These are phyloP conservation scores for Drosophila fungiperda DNA, from an alignment of 2,888 invertebrate species.

Conservation along the genomic window DNA sequence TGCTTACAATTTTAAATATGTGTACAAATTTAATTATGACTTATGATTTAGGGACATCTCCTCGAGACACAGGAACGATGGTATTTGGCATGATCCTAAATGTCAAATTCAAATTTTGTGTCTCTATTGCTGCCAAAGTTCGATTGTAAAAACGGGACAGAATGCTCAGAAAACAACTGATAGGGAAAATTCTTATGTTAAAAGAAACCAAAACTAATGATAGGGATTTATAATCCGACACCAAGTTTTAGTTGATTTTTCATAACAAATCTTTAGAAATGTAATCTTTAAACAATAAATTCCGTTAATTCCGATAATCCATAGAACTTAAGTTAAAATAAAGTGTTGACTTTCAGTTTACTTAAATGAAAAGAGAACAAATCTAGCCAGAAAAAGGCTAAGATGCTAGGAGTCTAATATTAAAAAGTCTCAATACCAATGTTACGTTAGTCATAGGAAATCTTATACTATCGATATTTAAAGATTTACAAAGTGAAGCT, in stretches of 20 bases:
- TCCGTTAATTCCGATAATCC: not conserved
- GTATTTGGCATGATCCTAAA: not conserved
- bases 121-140: not conserved
- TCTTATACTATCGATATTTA: constrained; percentile 29
- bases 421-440: not conserved
- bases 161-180: not conserved
- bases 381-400: not conserved
- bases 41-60: not conserved
- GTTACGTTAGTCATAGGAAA: not conserved
- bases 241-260: not conserved
- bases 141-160: not conserved
- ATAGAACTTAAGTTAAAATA: not conserved
- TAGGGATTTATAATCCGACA: not conserved
- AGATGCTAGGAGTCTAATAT: not conserved
- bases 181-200: not conserved
- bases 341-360: not conserved
- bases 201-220: not conserved
- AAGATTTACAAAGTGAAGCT: not conserved
- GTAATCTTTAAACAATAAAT: not conserved
- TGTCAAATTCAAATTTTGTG: not conserved
- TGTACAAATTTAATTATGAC: not conserved
- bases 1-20: not conserved
- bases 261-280: not conserved
- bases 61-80: not conserved
- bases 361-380: not conserved